A percentile compares a stretch with the other conserved stretches of the same genome.
phyloP scores from a whole-genome alignment of 2,888 invertebrate species.

The Vandiemenella viatica region DNA sequence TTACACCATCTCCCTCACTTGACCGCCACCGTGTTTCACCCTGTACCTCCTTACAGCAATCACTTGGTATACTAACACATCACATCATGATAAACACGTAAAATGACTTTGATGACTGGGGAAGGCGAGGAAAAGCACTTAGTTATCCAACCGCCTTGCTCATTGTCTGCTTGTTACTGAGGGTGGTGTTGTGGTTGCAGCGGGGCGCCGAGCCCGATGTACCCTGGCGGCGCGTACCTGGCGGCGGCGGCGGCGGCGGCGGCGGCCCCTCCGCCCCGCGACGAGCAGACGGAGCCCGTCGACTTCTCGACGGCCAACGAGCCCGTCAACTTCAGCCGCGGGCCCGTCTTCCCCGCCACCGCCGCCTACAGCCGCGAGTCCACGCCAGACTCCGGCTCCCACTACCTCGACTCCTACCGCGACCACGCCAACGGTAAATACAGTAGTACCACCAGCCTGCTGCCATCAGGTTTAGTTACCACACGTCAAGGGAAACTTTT shows the following conservation, averaged over 20 bases:
- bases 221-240: constrained; percentile 36
- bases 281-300: constrained; percentile 54
- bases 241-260: constrained; percentile 32
- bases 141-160: too few relatives aligned
- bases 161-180: too few relatives aligned
- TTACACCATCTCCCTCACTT: too few relatives aligned
- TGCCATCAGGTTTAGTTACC: background rate
- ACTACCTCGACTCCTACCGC: constrained; percentile 75
- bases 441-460: too few relatives aligned
- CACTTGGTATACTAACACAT: too few relatives aligned
- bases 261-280: constrained; percentile 38
- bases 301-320: constrained; percentile 52
- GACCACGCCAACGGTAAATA: constrained; percentile 59
- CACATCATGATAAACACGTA: too few relatives aligned
- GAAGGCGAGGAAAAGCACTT: too few relatives aligned
- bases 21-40: too few relatives aligned
- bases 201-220: constrained; percentile 43
- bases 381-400: constrained; percentile 76
- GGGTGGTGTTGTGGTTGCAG: constrained; percentile 25
- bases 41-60: too few relatives aligned
- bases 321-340: constrained; percentile 42
- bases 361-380: constrained; percentile 63
- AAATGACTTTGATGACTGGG: too few relatives aligned
- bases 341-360: constrained; percentile 13
- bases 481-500: background rate